These are phyloP conservation scores for Sarcoramphus papa DNA, from an alignment of 2,797 vertebrate genomes.

Conservation along the genomic window DNA sequence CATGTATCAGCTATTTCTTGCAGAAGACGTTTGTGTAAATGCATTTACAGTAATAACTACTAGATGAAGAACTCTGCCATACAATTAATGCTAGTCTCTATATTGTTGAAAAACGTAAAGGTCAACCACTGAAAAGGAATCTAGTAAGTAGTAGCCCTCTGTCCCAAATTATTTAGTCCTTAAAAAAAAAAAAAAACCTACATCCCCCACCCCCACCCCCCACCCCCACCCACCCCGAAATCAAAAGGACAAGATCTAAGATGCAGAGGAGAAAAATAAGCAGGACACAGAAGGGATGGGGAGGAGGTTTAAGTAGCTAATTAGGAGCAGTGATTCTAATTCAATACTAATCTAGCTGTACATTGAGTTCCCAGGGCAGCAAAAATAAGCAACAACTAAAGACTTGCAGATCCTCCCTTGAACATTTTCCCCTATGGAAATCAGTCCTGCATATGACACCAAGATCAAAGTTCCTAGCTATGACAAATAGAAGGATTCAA, in stretches of 20 bases:
- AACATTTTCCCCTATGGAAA: neutral
- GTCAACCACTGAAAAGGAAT: neutral
- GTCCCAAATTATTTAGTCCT: neutral
- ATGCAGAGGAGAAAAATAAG: neutral
- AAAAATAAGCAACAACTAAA: neutral
- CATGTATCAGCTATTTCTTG: neutral
- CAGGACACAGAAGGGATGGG: neutral
- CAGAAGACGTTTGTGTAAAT: neutral
- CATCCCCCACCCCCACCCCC: too few relatives aligned
- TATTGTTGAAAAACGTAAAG: neutral
- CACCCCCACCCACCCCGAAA: neutral
- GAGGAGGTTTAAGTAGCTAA: neutral
- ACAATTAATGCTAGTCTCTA: neutral
- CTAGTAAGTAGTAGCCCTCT: neutral
- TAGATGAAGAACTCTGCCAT: neutral
- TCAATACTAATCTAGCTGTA: neutral
- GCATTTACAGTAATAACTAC: neutral
- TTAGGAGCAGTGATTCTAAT: neutral
- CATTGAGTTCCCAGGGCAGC: neutral
- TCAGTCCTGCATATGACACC: slow-evolving; percentile 4
- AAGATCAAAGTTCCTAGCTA: slow-evolving; percentile 25
- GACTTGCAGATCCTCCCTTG: neutral
- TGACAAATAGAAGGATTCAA: slow-evolving; percentile 35
- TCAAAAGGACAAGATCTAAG: neutral
- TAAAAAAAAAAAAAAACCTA: neutral